Percentiles rank a stretch among this genome's conserved stretches.
phyloP scores from a whole-genome alignment of 2,113 vertebrate species.

The Gasterosteus nipponicus region DNA sequence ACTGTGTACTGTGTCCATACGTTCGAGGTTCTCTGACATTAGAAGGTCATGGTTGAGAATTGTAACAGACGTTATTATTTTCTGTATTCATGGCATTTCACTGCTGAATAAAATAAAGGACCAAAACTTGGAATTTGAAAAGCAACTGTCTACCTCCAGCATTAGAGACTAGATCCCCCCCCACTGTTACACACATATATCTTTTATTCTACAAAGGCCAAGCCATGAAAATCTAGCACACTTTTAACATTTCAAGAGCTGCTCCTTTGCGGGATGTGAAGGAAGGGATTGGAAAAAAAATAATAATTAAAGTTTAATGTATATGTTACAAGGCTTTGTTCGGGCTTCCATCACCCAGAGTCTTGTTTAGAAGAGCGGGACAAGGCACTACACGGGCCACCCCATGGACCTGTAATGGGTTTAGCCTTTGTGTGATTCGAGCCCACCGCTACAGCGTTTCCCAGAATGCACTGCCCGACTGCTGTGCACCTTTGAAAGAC shows the following conservation, averaged over 20 bases:
- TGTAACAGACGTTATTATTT: slow-evolving; percentile 99
- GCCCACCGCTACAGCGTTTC: slow-evolving; percentile 78
- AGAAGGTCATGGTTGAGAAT: slow-evolving; percentile 99
- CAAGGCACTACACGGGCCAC: slow-evolving; percentile 78
- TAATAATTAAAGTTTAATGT: slow-evolving; percentile 94
- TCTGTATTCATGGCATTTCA: slow-evolving; percentile 99
- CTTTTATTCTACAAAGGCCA: slow-evolving; percentile 90
- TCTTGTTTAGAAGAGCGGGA: slow-evolving; percentile 87
- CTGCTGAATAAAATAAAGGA: slow-evolving; percentile 99
- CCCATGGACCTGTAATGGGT: slow-evolving; percentile 86
- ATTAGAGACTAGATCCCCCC: slow-evolving; percentile 85
- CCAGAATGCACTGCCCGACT: slow-evolving; percentile 65
- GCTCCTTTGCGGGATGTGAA: slow-evolving; percentile 80
- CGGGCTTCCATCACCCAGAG: slow-evolving; percentile 86
- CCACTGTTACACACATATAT: slow-evolving; percentile 78
- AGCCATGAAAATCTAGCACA: slow-evolving; percentile 89
- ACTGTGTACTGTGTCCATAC: slow-evolving; percentile 99
- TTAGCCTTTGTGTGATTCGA: slow-evolving; percentile 83
- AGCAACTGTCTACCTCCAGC: slow-evolving; percentile 97
- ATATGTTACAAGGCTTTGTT: slow-evolving; percentile 89
- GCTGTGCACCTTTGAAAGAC: slow-evolving; percentile 46
- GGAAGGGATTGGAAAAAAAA: slow-evolving; percentile 74
- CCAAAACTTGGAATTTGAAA: slow-evolving; percentile 99
- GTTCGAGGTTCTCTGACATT: slow-evolving; percentile 98
- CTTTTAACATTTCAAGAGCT: slow-evolving; percentile 86